Base-by-base conservation (phyloP, 1,140 invertebrate genomes). In the Scaptodrosophila lebanonensis region DNA sequence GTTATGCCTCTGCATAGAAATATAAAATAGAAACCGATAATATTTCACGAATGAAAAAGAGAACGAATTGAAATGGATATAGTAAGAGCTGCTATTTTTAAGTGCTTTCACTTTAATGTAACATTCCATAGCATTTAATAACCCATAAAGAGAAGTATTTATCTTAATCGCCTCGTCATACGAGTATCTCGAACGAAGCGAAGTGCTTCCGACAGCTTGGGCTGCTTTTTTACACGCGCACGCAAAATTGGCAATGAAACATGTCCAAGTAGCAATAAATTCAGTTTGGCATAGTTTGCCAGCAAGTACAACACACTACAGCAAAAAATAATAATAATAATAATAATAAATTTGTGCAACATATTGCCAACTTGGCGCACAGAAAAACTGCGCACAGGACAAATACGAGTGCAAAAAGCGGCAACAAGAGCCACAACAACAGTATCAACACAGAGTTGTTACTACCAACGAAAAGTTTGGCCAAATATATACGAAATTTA, bases 211-310 rank as follows among this genome's bases (percentile, higher is more conserved):
- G 70, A 62, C 60, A 66, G 60, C 59, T 63, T 35, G 22, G 8
- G 36, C 43, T n/a, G n/a, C n/a, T n/a, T n/a, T n/a, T n/a, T n/a
- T 36, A 25, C 16, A 27, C 32, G 7, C 9, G 5, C 22, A 12
- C 32, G 15, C 29, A 56, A 56, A 77, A 72, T 77, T 77, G 73
- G 73, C 73, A 77, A 68, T 73, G 72, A 72, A 77, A 79, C 50
- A 73, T 72, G 72, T 30, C 39, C 61, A 16, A 35, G 73, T 53
- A 67, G 64, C 68, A 67, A 77, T 79, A 79, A 72, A 77, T 79
- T 65, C 22, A 50, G 63, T 72, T 77, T 77, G 72, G 73, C 67
- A 72, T 67, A 77, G 67, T 72, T 69, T 47, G 32, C 51, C 45
- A 60, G 40, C 43, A 20, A n/a, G 2, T 7, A 20, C 18, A 35